phyloP scores from a whole-genome alignment of 2,113 vertebrate genomes.

The Calyptomena viridis region DNA sequence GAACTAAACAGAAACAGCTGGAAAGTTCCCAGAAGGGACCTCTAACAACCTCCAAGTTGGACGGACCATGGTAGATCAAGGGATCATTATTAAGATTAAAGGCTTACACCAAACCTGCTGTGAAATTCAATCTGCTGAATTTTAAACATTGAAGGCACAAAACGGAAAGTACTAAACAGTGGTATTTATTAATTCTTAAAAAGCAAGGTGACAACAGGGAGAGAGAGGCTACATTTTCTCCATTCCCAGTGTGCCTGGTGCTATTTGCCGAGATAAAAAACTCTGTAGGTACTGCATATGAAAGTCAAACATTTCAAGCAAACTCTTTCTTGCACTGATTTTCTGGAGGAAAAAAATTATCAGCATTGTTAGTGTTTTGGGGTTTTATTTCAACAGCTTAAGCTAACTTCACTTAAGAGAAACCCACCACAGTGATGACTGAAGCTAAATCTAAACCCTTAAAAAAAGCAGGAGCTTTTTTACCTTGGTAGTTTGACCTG shows the following conservation, averaged over 20 bases:
- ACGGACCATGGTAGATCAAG: conserved; percentile 69
- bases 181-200: conserved; percentile 44
- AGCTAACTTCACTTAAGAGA: not conserved
- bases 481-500: not conserved
- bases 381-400: not conserved
- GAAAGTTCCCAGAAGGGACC: conserved; percentile 69
- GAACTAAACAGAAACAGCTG: conserved; percentile 74
- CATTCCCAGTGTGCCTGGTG: not conserved
- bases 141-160: conserved; percentile 48
- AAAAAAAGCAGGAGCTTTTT: not conserved
- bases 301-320: not conserved
- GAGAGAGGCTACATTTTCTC: not conserved
- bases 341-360: not conserved
- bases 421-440: not conserved
- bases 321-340: not conserved
- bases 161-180: conserved; percentile 39
- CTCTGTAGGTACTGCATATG: not conserved
- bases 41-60: conserved; percentile 71
- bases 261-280: not conserved
- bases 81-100: conserved; percentile 79
- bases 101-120: conserved; percentile 68
- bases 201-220: not conserved
- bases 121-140: conserved; percentile 70
- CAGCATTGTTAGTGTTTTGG: not conserved
- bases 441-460: not conserved